phyloP scores from a whole-genome alignment of 2,113 vertebrate genomes.

The Enhydra lutris region DNA sequence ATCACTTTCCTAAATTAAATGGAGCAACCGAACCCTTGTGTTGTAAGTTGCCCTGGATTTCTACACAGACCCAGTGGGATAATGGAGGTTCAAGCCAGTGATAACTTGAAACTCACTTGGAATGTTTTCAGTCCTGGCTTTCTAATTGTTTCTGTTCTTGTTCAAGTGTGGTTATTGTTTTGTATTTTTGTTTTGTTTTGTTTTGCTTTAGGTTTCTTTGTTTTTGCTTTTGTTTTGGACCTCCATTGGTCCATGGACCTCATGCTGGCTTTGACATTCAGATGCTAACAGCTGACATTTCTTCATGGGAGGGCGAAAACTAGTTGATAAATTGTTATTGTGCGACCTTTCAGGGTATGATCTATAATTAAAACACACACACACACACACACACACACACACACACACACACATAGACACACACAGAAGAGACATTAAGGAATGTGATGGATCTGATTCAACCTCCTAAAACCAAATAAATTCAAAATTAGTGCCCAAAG shows the following conservation, averaged over 20 bases:
- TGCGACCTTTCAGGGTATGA: slow-evolving; percentile 63
- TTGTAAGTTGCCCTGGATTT: background rate
- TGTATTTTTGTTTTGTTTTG: background rate
- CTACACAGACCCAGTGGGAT: background rate
- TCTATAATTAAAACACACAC: slow-evolving; percentile 69
- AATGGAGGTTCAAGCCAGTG: background rate
- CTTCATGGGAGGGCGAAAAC: slow-evolving; percentile 73
- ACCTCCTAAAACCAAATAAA: slow-evolving; percentile 65
- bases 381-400: background rate
- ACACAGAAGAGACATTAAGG: slow-evolving; percentile 59
- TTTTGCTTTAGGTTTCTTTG: background rate
- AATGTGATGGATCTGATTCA: slow-evolving; percentile 72
- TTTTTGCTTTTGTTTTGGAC: slow-evolving; percentile 46
- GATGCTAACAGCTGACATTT: slow-evolving; percentile 68
- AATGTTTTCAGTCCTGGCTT: background rate
- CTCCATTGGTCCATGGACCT: slow-evolving; percentile 56
- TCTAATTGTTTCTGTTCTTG: background rate
- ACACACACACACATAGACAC: background rate
- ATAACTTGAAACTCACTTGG: background rate
- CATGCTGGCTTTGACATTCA: slow-evolving; percentile 59
- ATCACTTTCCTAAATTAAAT: background rate
- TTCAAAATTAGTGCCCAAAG: slow-evolving; percentile 55
- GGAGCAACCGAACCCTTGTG: background rate
- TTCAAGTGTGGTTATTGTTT: slow-evolving; percentile 54
- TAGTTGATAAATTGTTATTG: slow-evolving; percentile 74